Evolutionary conservation across 1,140 invertebrate genomes (phyloP).

Genomic region (Panonychus citri): DNA sequence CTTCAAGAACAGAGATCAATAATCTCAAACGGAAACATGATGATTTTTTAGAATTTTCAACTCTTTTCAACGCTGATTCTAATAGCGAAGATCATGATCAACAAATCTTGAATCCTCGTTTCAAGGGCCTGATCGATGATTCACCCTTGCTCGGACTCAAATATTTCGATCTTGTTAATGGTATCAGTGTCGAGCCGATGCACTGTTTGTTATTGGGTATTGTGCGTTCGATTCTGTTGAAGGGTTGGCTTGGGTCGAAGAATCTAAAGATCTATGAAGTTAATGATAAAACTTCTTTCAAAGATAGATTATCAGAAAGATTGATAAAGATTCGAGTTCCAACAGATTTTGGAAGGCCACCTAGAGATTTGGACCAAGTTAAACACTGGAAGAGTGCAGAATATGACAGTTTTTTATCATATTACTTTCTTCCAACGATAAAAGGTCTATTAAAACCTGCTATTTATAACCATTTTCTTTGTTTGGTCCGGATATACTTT

Average conservation of each 20-base stretch:
- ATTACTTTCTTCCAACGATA: neutral
- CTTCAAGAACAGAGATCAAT: neutral
- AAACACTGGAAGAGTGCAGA: neutral
- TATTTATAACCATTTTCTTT: neutral
- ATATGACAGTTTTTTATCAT: neutral
- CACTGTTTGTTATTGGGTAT: neutral
- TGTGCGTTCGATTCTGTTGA: neutral
- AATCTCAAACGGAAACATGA: neutral
- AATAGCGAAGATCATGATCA: neutral
- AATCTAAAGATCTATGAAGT: neutral
- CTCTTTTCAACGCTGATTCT: neutral
- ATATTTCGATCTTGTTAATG: neutral
- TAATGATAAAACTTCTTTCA: neutral
- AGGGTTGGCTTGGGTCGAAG: neutral
- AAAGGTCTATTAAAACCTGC: neutral
- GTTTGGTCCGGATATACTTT: neutral
- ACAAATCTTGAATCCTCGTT: neutral
- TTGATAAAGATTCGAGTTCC: neutral
- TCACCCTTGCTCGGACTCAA: neutral
- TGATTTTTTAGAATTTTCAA: neutral
- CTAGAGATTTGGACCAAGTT: neutral
- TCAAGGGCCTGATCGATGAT: neutral
- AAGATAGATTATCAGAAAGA: neutral
- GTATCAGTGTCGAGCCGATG: neutral
- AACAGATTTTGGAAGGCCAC: neutral